phyloP scores from a whole-genome alignment of 2,888 invertebrate species.

The Ernsta delagoae region DNA sequence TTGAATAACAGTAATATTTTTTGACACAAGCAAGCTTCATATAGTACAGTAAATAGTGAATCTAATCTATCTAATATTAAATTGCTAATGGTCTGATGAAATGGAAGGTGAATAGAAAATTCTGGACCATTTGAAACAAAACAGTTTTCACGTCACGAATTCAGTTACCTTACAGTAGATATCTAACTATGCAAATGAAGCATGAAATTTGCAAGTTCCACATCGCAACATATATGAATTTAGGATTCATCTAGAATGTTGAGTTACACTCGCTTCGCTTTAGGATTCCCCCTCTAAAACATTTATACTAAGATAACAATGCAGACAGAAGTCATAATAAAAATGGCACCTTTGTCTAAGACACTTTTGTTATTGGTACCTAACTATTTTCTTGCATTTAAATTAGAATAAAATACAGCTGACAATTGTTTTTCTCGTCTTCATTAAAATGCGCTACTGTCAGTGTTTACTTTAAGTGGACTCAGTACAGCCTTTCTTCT shows the following conservation, averaged over 20 bases:
- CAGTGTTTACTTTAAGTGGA: background rate
- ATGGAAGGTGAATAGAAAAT: too few species aligned
- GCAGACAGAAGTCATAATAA: constrained; percentile 28
- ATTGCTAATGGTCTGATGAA: too few species aligned
- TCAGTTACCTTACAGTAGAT: too few species aligned
- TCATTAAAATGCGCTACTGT: background rate
- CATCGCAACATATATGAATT: constrained; percentile 24
- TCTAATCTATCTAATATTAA: too few species aligned
- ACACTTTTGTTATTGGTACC: constrained; percentile 15
- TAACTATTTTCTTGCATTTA: constrained; percentile 2
- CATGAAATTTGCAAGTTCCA: constrained; percentile 29
- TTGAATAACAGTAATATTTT: background rate
- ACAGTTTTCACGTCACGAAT: background rate
- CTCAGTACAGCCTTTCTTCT: too few species aligned
- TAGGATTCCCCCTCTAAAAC: constrained; percentile 25
- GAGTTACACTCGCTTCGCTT: constrained; percentile 28
- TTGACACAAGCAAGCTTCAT: too few species aligned
- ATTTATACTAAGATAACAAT: constrained; percentile 19
- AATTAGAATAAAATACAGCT: background rate
- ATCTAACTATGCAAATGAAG: constrained; percentile 32
- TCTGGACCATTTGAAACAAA: too few species aligned
- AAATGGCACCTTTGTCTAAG: constrained; percentile 15
- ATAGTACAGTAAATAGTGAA: too few species aligned
- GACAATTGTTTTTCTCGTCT: constrained; percentile 2
- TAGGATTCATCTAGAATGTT: constrained; percentile 21